Conservation (phyloP, 2,113 vertebrate species). For the Clupea harengus region DNA sequence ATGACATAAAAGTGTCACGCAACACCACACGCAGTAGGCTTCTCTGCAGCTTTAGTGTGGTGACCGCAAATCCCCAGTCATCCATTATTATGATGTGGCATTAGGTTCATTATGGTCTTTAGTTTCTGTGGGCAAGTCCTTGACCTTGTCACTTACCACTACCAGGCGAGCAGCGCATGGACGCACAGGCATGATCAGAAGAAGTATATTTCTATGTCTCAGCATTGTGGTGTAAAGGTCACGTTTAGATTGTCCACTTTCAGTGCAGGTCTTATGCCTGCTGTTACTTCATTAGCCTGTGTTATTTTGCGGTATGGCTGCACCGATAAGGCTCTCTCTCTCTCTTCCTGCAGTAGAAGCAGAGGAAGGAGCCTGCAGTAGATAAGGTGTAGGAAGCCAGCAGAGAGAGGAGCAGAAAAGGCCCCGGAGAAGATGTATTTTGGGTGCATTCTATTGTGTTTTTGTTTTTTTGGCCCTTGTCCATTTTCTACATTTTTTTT, state of each 20-base stretch:
- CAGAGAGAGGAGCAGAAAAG: neutral
- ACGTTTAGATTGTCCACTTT: neutral
- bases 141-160: too few relatives aligned
- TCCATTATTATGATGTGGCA: too few relatives aligned
- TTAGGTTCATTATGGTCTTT: too few relatives aligned
- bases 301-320: neutral
- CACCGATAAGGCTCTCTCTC: neutral
- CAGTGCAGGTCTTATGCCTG: neutral
- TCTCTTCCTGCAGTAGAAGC: neutral
- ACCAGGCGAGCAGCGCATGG: too few relatives aligned
- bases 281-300: neutral
- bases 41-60: too few relatives aligned
- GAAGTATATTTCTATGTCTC: neutral
- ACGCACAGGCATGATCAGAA: too few relatives aligned
- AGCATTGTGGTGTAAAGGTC: neutral
- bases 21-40: too few relatives aligned
- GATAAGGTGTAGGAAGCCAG: neutral
- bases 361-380: neutral
- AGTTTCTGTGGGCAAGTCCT: too few relatives aligned
- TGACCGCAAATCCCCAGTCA: too few relatives aligned
- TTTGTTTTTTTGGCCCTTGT: neutral
- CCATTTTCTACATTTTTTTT: slow-evolving; percentile 7
- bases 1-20: too few relatives aligned
- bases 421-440: neutral
- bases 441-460: neutral